Evolutionary conservation across 30 jellyfish, hydroid and myxozoan genomes (phyloP).

Genomic region (Catostylus mosaicus): DNA sequence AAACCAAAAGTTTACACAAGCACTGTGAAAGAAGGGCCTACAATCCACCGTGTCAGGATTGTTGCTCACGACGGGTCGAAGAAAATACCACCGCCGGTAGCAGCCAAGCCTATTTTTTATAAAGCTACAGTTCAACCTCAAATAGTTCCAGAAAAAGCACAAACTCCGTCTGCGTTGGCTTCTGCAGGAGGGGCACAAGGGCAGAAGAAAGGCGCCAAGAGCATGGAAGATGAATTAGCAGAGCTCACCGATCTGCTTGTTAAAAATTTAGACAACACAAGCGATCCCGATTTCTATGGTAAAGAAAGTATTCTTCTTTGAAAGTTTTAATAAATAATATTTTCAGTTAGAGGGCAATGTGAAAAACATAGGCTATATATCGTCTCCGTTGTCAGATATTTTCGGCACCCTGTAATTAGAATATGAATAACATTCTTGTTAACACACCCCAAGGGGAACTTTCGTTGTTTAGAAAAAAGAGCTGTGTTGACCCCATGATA

Average conservation of each 20-base stretch:
- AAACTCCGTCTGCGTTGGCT: conserved; percentile 58
- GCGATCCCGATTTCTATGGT: conserved; percentile 94
- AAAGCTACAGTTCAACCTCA: conserved; percentile 54
- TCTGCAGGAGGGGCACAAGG: conserved; percentile 58
- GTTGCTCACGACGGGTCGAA: conserved; percentile 68
- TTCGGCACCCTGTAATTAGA: too few relatives aligned
- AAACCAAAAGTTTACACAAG: conserved; percentile 59
- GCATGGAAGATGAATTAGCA: conserved; percentile 94
- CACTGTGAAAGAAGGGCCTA: conserved; percentile 69
- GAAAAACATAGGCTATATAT: too few relatives aligned
- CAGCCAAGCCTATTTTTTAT: conserved; percentile 85
- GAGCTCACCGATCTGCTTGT: conserved; percentile 85
- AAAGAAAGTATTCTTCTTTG: too few relatives aligned
- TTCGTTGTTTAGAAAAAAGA: too few relatives aligned
- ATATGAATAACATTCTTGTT: too few relatives aligned
- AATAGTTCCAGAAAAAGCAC: conserved; percentile 67
- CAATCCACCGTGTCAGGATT: conserved; percentile 29
- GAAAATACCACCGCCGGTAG: conserved; percentile 95
- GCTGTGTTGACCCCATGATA: too few relatives aligned
- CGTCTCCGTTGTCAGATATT: too few relatives aligned
- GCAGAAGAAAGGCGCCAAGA: conserved; percentile 26
- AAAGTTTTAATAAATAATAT: too few relatives aligned
- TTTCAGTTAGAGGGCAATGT: too few relatives aligned
- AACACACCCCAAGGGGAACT: too few relatives aligned
- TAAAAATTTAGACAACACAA: conserved; percentile 78